Percentiles rank a stretch among this genome's conserved stretches.
Conservation (phyloP, 2,797 vertebrate species). For the Rhabdomys pumilio region DNA sequence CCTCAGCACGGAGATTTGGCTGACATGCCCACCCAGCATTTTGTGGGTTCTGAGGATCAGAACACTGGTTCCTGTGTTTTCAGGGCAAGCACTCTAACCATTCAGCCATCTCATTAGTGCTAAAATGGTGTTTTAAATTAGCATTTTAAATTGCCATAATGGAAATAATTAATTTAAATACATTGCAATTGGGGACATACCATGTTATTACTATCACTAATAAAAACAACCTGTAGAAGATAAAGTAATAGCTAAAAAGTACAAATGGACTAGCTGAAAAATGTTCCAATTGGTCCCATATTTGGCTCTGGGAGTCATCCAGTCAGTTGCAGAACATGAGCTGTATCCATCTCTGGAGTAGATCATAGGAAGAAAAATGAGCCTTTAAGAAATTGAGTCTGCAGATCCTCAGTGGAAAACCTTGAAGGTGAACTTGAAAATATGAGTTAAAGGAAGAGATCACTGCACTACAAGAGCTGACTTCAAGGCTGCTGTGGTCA, state of each 20-base stretch:
- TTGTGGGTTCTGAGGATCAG: background rate
- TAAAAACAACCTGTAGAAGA: background rate
- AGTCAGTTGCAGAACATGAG: background rate
- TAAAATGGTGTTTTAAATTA: slow-evolving; percentile 9
- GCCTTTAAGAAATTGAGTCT: background rate
- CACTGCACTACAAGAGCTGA: background rate
- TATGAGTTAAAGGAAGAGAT: background rate
- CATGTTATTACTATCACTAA: slow-evolving; percentile 36
- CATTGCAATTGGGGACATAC: background rate
- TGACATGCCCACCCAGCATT: background rate
- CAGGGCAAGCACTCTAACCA: background rate
- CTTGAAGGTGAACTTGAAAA: background rate
- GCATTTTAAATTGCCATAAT: background rate
- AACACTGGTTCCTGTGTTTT: background rate
- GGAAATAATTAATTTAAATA: background rate
- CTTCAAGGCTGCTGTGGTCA: background rate
- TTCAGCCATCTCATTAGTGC: background rate
- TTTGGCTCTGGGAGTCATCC: background rate
- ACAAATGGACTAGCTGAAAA: background rate
- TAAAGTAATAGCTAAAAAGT: background rate
- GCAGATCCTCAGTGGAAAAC: background rate
- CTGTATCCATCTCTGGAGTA: background rate
- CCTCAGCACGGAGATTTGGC: background rate
- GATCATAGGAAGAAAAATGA: background rate
- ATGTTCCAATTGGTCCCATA: background rate